phyloP scores from a whole-genome alignment of 2,888 invertebrate genomes.

The Eulithis testata region DNA sequence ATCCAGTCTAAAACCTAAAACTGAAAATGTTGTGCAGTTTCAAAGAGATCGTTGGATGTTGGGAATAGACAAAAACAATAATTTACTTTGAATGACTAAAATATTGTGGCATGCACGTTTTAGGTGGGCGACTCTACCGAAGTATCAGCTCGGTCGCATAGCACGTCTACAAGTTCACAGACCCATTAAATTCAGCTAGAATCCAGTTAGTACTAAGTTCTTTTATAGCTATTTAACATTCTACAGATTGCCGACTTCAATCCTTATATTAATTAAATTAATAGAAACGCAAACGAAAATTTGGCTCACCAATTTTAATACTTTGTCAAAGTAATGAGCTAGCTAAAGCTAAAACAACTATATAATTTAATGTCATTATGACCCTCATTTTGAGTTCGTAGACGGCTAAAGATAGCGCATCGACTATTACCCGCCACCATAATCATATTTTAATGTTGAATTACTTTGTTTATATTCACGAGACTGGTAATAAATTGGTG shows the following conservation, averaged over 20 bases:
- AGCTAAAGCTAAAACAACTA: slow-evolving; percentile 9
- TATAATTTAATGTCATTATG: slow-evolving; percentile 19
- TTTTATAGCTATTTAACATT: slow-evolving; percentile 6
- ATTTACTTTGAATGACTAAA: too few species aligned
- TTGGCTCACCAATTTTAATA: slow-evolving; percentile 30
- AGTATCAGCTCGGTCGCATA: too few species aligned
- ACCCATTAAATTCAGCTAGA: too few species aligned
- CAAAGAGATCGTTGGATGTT: too few species aligned
- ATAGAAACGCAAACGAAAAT: slow-evolving; percentile 11
- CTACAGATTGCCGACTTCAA: background rate
- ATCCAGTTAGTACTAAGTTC: too few species aligned
- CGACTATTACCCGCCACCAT: slow-evolving; percentile 23
- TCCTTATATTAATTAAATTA: background rate
- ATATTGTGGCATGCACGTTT: too few species aligned
- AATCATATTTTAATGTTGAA: slow-evolving; percentile 30
- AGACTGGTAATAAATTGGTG: slow-evolving; percentile 31
- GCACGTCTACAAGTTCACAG: too few species aligned
- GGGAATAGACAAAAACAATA: too few species aligned
- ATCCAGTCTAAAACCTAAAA: too few species aligned
- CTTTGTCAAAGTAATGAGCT: slow-evolving; percentile 17
- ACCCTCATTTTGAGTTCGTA: slow-evolving; percentile 23
- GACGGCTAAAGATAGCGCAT: slow-evolving; percentile 24
- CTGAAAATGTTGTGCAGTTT: too few species aligned
- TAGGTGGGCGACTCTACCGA: too few species aligned
- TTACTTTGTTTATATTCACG: slow-evolving; percentile 19